phyloP scores from a whole-genome alignment of 2,797 vertebrate species.

The Champsocephalus gunnari region DNA sequence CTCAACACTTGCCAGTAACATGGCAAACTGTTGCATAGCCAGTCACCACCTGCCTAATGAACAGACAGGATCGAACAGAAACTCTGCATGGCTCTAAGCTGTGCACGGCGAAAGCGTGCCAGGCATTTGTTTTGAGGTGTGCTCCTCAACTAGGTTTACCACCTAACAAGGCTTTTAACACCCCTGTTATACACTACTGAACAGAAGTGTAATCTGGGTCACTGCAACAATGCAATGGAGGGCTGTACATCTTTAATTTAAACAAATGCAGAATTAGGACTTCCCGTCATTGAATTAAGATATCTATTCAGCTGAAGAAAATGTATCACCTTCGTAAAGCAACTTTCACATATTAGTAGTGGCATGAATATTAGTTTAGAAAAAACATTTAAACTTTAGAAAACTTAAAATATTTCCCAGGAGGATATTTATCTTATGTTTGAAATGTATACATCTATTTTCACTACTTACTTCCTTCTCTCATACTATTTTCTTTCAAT shows the following conservation, averaged over 20 bases:
- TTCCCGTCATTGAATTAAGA: background rate
- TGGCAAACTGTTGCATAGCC: conserved; percentile 53
- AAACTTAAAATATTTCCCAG: background rate
- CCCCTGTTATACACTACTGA: conserved; percentile 34
- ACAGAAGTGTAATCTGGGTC: conserved; percentile 27
- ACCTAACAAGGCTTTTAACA: conserved; percentile 25
- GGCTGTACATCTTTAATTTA: background rate
- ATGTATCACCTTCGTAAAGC: too few relatives aligned
- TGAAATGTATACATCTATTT: background rate
- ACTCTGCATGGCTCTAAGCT: conserved; percentile 51
- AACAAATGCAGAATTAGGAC: background rate
- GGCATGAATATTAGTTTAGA: background rate
- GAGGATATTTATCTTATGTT: background rate
- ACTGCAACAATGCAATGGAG: conserved; percentile 1
- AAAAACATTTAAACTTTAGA: background rate
- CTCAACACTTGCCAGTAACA: conserved; percentile 64
- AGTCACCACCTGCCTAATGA: conserved; percentile 76
- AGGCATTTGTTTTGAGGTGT: conserved; percentile 71
- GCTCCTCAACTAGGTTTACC: conserved; percentile 46
- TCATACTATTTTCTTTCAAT: background rate
- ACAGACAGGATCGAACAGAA: conserved; percentile 78
- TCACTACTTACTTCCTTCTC: background rate
- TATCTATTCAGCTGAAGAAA: background rate
- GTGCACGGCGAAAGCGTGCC: conserved; percentile 50
- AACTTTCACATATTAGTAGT: background rate